A percentile compares a stretch with the other conserved stretches of the same genome.
These are phyloP conservation scores for Mesocentrotus franciscanus DNA, from an alignment of 53 echinoderm and acorn worm genomes.

Conservation along the genomic window DNA sequence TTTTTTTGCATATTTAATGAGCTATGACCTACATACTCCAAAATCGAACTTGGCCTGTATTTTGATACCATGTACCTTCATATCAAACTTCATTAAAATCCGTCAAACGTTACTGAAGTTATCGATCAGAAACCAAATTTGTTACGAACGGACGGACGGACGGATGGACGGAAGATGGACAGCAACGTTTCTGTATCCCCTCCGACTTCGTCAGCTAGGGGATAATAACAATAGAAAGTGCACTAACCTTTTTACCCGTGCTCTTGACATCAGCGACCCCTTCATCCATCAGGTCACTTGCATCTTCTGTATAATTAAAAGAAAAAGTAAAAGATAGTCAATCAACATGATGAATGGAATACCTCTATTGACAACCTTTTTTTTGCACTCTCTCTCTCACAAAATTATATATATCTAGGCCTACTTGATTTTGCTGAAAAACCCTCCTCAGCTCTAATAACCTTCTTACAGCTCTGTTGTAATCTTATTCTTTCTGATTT, in stretches of 20 bases:
- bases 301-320: conserved; percentile 77
- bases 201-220: too few relatives aligned
- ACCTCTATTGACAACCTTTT: neutral
- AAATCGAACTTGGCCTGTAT: too few relatives aligned
- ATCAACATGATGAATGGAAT: neutral
- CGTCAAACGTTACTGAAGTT: too few relatives aligned
- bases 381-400: neutral
- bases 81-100: too few relatives aligned
- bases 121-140: too few relatives aligned
- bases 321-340: neutral
- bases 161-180: too few relatives aligned
- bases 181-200: too few relatives aligned
- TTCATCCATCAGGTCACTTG: conserved; percentile 87
- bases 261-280: conserved; percentile 83
- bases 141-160: too few relatives aligned
- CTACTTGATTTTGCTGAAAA: neutral
- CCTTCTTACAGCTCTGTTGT: neutral
- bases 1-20: too few relatives aligned
- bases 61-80: too few relatives aligned
- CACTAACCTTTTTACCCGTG: conserved; percentile 83
- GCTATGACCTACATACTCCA: too few relatives aligned
- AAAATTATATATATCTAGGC: neutral
- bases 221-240: neutral
- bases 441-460: neutral
- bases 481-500: neutral